Evolutionary conservation across 2,113 vertebrate genomes (phyloP).

Genomic region (Todiramphus saurophagus): DNA sequence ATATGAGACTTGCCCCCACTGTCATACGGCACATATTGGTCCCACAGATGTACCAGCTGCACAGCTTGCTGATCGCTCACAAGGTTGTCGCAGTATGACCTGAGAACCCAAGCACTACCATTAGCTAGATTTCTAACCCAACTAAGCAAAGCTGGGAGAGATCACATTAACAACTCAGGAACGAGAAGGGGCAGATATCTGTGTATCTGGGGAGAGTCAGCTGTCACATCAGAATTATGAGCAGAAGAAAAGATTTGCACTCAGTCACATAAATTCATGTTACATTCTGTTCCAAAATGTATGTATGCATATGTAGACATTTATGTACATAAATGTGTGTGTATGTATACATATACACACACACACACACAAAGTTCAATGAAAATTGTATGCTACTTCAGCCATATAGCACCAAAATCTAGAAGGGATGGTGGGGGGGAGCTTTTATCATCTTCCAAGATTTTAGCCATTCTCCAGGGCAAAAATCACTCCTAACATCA

Average conservation of each 20-base stretch:
- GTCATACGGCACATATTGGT: fast-evolving
- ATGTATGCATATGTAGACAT: fast-evolving
- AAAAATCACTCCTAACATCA: background rate
- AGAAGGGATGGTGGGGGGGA: fast-evolving
- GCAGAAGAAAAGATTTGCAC: background rate
- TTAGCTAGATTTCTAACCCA: background rate
- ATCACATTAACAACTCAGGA: background rate
- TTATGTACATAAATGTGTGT: background rate
- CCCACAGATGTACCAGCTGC: background rate
- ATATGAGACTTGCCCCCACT: background rate
- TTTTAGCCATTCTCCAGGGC: background rate
- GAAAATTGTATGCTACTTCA: background rate
- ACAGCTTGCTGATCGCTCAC: fast-evolving
- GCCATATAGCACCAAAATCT: background rate
- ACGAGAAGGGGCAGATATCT: background rate
- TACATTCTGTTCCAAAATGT: background rate
- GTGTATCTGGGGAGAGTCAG: background rate
- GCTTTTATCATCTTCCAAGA: background rate
- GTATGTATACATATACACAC: fast-evolving
- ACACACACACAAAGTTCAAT: background rate
- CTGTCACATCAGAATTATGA: background rate
- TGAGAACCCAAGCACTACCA: background rate
- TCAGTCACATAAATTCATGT: background rate
- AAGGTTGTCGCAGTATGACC: fast-evolving
- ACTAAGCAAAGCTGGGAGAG: background rate